Base-by-base conservation (phyloP, 2,797 vertebrate genomes). In the Onychomys arenicola region DNA sequence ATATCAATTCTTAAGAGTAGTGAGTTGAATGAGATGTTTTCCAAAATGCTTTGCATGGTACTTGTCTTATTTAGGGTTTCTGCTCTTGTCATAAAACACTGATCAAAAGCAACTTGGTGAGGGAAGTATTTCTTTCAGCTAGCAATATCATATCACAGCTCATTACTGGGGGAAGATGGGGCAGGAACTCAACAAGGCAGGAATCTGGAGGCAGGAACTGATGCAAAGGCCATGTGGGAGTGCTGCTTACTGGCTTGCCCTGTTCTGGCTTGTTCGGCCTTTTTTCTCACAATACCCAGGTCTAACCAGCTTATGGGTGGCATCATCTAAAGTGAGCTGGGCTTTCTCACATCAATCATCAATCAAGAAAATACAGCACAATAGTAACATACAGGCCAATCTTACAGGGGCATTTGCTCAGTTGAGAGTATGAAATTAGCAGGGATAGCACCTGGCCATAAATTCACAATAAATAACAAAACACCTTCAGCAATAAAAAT, bases 401-500 rank as follows among this genome's bases (percentile, higher is more conserved):
- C 8, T 19, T 32, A 46, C 43, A 32, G 27, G 9, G 59, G 27
- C 16, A 32, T 40, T 63, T 63, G 29, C 81, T 63, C 59, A 63
- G 13, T 29, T 32, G 59, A 63, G 27, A 84, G 59, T 32, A 46
- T 84, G 19, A 63, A 84, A 63, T 83, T 63, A 43, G 4, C 27
- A 17, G 17, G 59, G 27, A 63, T 27, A 83, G 59, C 59, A 83
- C 29, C 61, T 77, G 12, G 46, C 59, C 86, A 5, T 78, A 93
- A 96, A 95, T 43, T 89, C 52, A 93, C 34, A 82, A 67, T 65
- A 86, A 61, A 89, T 94, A 63, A 14, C 52, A 59, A 90, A 21
- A 34, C 10, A 87, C 55, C 77, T 90, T 75, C 73, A 19, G 40
- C 52, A 40, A 52, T 76, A 82, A 89, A 43, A 69, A 63, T 55